Base-by-base conservation (phyloP, 2,888 invertebrate genomes). In the Octodonta nipae region DNA sequence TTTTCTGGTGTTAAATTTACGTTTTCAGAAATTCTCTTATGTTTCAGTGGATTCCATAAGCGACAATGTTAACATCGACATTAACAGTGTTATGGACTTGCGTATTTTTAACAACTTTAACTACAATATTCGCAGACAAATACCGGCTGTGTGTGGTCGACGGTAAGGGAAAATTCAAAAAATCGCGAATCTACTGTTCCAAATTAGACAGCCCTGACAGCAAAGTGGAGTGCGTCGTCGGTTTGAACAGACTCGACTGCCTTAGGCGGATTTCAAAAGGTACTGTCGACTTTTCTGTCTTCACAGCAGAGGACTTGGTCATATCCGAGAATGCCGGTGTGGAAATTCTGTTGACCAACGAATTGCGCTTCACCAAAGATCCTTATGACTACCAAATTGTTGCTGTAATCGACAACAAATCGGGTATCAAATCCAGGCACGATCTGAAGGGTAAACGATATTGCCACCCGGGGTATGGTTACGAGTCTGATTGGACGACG, bases 241-340 rank as follows among this genome's bases (percentile, higher is more conserved):
- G 75, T 1, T 66, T 70, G 7, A 83, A 84, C 57, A 84, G 88
- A 39, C 64, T 86, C 43, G 79, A 83, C 51, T 92, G 91, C 50
- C 69, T 91, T 37, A 68, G 81, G 4, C 71, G 76, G 43, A 78
- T 92, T 45, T 69, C 75, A 34, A 75, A 75, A 47, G 79, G 80
- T 1, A 71, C 75, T 1, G 89, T 82, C 1, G 89, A 92, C 59
- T 79, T 91, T 50, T 78, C 85, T 0, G 77, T 84, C 7, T 73
- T 87, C 49, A 78, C 79, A 32, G 78, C 89, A 0, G 88, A 89
- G 53, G 88, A 89, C 58, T 70, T 89, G 46, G 69, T 88, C 4
- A 75, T 79, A 0, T 75, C 78, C 0, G 67, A 71, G 33, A 79
- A 78, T 70, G 71, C 74, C 0, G 63, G 70, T 34, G 64, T 74